Evolutionary conservation across 2,888 invertebrate genomes (phyloP), one percentile per base, ranked within the genome.

Genomic region (Ormyrus labotus): DNA sequence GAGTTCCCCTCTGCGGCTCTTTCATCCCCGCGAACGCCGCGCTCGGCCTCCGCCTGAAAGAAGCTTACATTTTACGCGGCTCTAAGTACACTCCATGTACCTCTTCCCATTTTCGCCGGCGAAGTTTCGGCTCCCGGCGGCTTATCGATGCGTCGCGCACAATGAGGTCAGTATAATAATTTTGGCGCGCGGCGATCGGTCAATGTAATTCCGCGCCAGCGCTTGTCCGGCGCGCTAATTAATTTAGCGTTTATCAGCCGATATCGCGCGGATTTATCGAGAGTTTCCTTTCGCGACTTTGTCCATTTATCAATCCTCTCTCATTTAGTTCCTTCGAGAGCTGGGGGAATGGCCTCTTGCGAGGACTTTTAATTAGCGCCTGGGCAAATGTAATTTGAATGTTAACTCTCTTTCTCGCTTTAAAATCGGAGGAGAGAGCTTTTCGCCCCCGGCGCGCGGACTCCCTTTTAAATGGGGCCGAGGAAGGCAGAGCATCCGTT

Each of bases 301-400:
- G 0, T 34, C 13, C 13, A 10, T 5, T 51, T 8, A 34, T 75
- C 45, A 10, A n/a, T 19, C 57, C 50, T 61, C 11, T n/a, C n/a
- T 58, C 45, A 48, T 47, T 64, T 50, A 47, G 11, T 47, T 53
- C 55, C 13, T 61, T 73, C 47, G n/a, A 34, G 34, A 3, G 2
- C 34, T 4, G 4, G 8, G 8, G n/a, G 13, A 34, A 67, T 67
- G 60, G 45, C 51, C 45, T 60, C 11, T 19, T 61, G 8, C 48
- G 51, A 58, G 10, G 75, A 76, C 76, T 80, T 80, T 80, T 68
- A 80, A 80, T 80, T 80, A 80, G 76, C 71, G 19, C 9, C 70
- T 57, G 57, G 61, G 57, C 57, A 60, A 76, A 76, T 65, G 71
- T 53, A 71, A 80, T 80, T 80, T 76, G 51, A 79, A 55, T 79